These are phyloP conservation scores for Cephus cinctus DNA, from an alignment of 1,140 invertebrate genomes.

Conservation along the genomic window DNA sequence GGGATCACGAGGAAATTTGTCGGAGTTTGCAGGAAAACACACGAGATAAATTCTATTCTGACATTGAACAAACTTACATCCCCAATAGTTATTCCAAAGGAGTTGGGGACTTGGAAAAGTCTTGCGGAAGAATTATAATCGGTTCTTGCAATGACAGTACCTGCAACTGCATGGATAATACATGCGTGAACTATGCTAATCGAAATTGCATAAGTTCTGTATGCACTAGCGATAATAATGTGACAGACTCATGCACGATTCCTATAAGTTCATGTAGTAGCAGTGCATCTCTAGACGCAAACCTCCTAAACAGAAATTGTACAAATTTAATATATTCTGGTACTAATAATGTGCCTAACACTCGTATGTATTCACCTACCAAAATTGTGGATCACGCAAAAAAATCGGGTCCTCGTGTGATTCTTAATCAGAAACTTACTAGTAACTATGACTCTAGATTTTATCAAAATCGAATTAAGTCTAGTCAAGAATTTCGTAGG, in stretches of 20 bases:
- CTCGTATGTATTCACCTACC: neutral
- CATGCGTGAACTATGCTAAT: neutral
- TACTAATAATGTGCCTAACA: neutral
- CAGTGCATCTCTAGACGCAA: too few relatives aligned
- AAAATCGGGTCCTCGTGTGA: neutral
- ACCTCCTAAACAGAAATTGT: too few relatives aligned
- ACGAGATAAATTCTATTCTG: neutral
- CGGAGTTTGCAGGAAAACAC: neutral
- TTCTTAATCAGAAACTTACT: neutral
- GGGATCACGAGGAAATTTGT: neutral
- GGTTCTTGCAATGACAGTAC: neutral
- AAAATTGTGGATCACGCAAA: neutral
- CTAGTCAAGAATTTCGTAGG: neutral
- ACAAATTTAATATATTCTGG: neutral
- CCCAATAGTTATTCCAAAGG: neutral
- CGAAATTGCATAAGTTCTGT: neutral
- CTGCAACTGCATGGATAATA: neutral
- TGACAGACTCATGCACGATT: neutral
- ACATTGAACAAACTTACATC: neutral
- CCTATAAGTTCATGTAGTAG: neutral
- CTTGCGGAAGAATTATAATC: neutral
- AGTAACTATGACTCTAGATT: neutral
- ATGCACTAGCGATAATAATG: neutral
- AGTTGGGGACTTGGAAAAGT: neutral
- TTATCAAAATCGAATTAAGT: neutral